Conservation (phyloP, 2,888 invertebrate genomes). For the Drosophila limbata region DNA sequence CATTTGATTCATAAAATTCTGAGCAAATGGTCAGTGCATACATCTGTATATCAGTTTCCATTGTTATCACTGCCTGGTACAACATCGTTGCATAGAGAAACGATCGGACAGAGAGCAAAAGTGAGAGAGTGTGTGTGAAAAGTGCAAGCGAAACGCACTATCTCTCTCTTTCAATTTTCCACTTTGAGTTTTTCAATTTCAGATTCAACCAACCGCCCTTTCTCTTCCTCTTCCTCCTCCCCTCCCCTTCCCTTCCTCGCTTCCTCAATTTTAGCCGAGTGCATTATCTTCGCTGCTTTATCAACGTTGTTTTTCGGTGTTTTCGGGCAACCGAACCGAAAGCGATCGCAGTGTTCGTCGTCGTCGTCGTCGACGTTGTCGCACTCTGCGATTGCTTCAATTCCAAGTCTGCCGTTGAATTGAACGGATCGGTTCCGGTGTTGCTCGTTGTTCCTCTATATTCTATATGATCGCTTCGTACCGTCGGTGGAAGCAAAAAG, state of each 20-base stretch:
- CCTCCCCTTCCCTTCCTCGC: not conserved
- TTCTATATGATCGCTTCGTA: conserved; percentile 3
- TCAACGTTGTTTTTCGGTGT: conserved; percentile 45
- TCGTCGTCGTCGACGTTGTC: conserved; percentile 12
- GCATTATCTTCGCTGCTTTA: conserved; percentile 45
- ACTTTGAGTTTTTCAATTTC: conserved; percentile 45
- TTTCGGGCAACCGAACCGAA: conserved; percentile 33
- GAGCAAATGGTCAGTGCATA: conserved; percentile 20
- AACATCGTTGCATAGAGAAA: conserved; percentile 3
- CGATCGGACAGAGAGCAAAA: not conserved
- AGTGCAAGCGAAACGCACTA: conserved; percentile 7
- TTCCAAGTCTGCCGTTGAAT: conserved; percentile 71
- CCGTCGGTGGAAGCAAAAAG: conserved; percentile 26
- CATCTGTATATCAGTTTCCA: conserved; percentile 49
- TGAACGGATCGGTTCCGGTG: conserved; percentile 70
- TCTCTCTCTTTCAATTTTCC: conserved; percentile 22
- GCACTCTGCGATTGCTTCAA: conserved; percentile 54
- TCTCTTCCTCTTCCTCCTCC: not conserved
- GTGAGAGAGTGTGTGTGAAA: conserved; percentile 9
- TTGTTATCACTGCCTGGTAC: conserved; percentile 54
- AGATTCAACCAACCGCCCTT: conserved; percentile 13
- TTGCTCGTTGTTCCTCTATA: conserved; percentile 24
- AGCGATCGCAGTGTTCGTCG: conserved; percentile 32
- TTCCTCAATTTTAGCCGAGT: not conserved
- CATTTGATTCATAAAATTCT: conserved; percentile 23